Base-by-base conservation (phyloP, 2,113 vertebrate species). In the Struthio camelus region DNA sequence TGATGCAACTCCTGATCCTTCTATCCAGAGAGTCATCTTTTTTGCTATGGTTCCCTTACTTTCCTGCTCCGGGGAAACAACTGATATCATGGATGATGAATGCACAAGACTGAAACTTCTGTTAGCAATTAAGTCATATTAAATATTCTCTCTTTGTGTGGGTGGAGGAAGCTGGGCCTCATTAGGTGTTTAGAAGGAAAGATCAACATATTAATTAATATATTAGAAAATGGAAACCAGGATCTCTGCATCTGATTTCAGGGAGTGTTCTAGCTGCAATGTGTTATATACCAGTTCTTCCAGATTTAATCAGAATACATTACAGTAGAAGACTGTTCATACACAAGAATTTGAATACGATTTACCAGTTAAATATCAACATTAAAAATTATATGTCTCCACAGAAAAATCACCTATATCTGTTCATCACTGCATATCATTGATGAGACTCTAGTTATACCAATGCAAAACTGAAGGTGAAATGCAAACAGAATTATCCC, bases 201-300 rank as follows among this genome's bases (percentile, higher is more conserved):
- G 75, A 95, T 85, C 89, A 89, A 71, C 34, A 22, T 25, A 24
- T 91, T 93, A 90, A 96, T 97, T 95, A 95, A 62, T 66, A 66
- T 46, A 34, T 72, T 69, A 64, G 59, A 85, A 95, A 93, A 93
- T 42, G 53, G 79, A 48, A 96, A 58, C n/a, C 87, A 86, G 73
- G 84, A 83, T 53, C 56, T 93, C 78, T 87, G 89, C 56, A 66
- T 89, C 18, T 87, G 70, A 70, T 93, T 94, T 80, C 56, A 89
- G 59, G 25, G 34, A 32, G 16, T 65, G 44, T 66, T 92, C 73
- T 90, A 58, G 66, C 54, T 82, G 62, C 40, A 93, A 5, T 65
- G 65, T 22, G 15, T 79, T 70, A 32, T 42, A 66, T 56, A 7
- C 8, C 42, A 70, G 28, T 72, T 89, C 32, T 89, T 92, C 72